Percentiles rank a stretch among this genome's conserved stretches.
These are phyloP conservation scores for Sisor rabdophorus DNA, from an alignment of 2,113 vertebrate species.

Conservation along the genomic window DNA sequence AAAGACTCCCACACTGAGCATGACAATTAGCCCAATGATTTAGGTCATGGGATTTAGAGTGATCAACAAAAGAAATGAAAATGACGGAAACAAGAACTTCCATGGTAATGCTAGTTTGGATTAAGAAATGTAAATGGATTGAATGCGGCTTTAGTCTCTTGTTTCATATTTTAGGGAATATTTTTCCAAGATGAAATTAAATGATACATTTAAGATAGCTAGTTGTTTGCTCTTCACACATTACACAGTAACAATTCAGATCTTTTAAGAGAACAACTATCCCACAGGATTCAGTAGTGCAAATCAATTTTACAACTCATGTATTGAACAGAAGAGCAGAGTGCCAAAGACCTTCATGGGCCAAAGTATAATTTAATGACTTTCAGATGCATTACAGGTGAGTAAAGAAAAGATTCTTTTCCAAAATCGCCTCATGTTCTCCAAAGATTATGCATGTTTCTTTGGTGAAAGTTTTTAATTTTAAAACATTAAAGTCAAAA, in stretches of 20 bases:
- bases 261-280: not conserved
- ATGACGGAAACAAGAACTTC: conserved; percentile 1
- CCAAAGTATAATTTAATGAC: conserved; percentile 15
- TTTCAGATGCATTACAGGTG: conserved; percentile 1
- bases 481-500: not conserved
- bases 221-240: not conserved
- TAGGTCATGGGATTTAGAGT: conserved; percentile 3
- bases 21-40: conserved; percentile 24
- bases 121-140: not conserved
- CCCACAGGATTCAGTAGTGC: not conserved
- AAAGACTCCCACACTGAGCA: conserved; percentile 15
- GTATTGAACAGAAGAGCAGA: not conserved
- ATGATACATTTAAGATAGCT: not conserved
- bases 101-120: not conserved
- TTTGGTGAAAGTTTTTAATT: conserved; percentile 9
- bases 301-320: conserved; percentile 5
- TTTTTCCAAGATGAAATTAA: not conserved
- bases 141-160: not conserved
- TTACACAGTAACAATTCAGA: not conserved
- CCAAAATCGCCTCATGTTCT: not conserved
- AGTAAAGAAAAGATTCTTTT: not conserved
- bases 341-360: conserved; percentile 4
- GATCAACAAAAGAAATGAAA: not conserved
- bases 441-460: not conserved
- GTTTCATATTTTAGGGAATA: not conserved